Base-by-base conservation (phyloP, 2,797 vertebrate species). In the Acanthornis magna region DNA sequence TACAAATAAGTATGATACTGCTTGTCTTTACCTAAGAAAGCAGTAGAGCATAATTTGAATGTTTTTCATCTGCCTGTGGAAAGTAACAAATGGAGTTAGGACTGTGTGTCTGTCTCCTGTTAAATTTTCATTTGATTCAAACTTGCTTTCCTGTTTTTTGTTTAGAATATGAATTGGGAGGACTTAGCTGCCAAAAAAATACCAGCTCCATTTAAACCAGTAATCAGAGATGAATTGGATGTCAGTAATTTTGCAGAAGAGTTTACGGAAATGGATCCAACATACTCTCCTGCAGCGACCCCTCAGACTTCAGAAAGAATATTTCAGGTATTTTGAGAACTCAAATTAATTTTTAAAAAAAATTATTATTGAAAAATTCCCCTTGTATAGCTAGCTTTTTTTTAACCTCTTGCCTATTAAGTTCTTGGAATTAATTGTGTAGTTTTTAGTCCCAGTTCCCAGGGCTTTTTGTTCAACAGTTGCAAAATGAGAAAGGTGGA, bases 241-340 rank as follows among this genome's bases (percentile, higher is more conserved):
- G 99, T 99, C 96, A 99, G 99, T 92, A 99, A 99, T 97, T 99
- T 99, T 96, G 99, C 99, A 3, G 99, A 99, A 10, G 99, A 99
- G 96, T 99, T 99, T 98, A 99, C 99, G 15, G 99, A 99, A 96
- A 99, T 99, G 99, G 99, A 99, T 95, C 99, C 99, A 5, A 99
- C 99, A 10, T 99, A 99, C 88, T 99, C 99, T 42, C 99, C 99
- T 1, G 99, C 99, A 19, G 99, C 99, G 21, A 98, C 99, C 88
- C 99, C 99, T 76, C 99, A 99, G 97, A 99, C 98, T 97, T 99
- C 99, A 20, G 99, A 99, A 97, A 98, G 98, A 93, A 98, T 99
- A 97, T 99, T 99, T 94, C 99, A 99, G 99, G 99, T 99, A 98
- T 96, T 68, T 27, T 42, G 42, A 32, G 13, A 66, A 82, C 48